Base-by-base conservation (phyloP, 2,888 invertebrate genomes). In the Catocala sponsa region DNA sequence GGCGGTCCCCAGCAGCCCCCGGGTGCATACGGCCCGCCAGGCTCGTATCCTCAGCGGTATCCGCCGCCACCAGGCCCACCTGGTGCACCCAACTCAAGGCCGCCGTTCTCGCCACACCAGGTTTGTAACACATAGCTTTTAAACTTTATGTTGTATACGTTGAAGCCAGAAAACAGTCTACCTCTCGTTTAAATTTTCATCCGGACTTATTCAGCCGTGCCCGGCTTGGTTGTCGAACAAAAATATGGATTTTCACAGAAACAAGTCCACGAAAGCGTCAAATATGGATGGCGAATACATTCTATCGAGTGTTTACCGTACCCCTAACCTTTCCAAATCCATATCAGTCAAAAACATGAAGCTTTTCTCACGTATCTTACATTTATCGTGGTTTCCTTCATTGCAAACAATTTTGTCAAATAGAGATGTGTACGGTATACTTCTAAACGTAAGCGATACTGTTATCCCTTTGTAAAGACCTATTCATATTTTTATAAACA, bases 41-140 rank as follows among this genome's bases (percentile, higher is more conserved):
- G 95, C 72, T 95, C 96, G 48, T 95, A 95, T 83, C 95, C 95
- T 59, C 95, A 95, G 77, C 87, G 95, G 83, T 95, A 95, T 70
- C 91, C 93, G 54, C 90, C 93, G 57, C 90, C 94, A 56, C 92
- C 91, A 50, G 92, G 93, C 7, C 90, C 92, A 49, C 88, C 91
- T 46, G 90, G 92, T 56, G 90, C 93, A 59, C 92, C 93, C 42
- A 94, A 92, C 76, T 91, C 91, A 44, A 83, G 94, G 74, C 94
- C 94, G 55, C 92, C 94, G 58, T 95, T 91, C 84, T 94, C 95
- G 59, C 91, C 94, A 63, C 94, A 94, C 76, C 92, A 92, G 91
- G 94, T 92, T 83, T 74, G 82, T 81, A 46, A 62, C 58, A 33
- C 9, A 9, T 11, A n/a, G 5, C 12, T 9, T 13, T 47, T 25